Conservation (phyloP, 1,140 invertebrate species). For the Hyphantria cunea region DNA sequence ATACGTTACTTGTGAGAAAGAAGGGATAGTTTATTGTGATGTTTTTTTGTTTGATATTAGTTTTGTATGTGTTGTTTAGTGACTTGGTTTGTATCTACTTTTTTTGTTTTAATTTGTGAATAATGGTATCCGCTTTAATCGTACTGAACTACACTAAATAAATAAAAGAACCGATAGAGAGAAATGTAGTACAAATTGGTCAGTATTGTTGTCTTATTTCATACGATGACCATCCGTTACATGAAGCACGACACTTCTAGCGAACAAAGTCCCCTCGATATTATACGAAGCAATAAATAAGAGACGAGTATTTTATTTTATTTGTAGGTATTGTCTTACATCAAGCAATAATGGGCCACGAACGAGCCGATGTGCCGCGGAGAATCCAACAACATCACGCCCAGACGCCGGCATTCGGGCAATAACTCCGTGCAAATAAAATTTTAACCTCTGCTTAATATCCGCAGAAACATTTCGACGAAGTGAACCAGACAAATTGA, state of each 20-base stretch:
- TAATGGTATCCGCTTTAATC: too few relatives aligned
- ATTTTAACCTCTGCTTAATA: constrained; percentile 80
- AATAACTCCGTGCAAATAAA: constrained; percentile 75
- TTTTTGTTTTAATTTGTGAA: too few relatives aligned
- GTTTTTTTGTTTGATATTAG: too few relatives aligned
- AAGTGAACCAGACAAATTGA: constrained; percentile 71
- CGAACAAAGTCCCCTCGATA: constrained; percentile 36
- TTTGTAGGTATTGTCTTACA: constrained; percentile 65
- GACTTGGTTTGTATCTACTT: too few relatives aligned
- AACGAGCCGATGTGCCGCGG: constrained; percentile 51
- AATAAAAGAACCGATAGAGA: neutral
- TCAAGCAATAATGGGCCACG: constrained; percentile 61
- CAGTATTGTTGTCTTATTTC: constrained; percentile 10
- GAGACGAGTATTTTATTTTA: constrained; percentile 52
- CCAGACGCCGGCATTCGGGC: constrained; percentile 52
- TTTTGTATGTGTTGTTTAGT: too few relatives aligned
- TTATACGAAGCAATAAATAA: constrained; percentile 62
- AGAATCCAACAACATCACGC: constrained; percentile 66
- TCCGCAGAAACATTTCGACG: constrained; percentile 61
- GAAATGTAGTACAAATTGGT: neutral
- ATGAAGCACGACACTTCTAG: constrained; percentile 21
- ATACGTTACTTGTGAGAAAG: too few relatives aligned
- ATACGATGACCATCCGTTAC: constrained; percentile 25
- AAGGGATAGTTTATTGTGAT: too few relatives aligned
- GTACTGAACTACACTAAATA: too few relatives aligned